Evolutionary conservation across 1,140 invertebrate species (phyloP).

Genomic region (Drosophila bocki): DNA sequence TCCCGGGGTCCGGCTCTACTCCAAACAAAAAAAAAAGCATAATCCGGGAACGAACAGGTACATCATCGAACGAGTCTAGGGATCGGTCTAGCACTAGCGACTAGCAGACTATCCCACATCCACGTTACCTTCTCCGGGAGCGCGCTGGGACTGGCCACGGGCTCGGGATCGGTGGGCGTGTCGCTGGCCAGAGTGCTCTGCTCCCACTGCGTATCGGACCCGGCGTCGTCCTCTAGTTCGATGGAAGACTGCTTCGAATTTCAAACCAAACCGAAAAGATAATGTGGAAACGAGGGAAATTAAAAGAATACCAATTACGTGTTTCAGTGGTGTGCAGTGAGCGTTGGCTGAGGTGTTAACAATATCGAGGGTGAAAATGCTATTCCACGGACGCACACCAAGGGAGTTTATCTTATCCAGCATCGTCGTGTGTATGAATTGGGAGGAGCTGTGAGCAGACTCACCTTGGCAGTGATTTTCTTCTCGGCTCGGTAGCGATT

Average conservation of each 20-base stretch:
- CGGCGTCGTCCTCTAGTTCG: conserved; percentile 64
- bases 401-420: conserved; percentile 12
- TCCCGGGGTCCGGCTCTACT: neutral
- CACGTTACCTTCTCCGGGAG: conserved; percentile 63
- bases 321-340: conserved; percentile 29
- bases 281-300: conserved; percentile 45
- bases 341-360: conserved; percentile 23
- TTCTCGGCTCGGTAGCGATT: conserved; percentile 84
- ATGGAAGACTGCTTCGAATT: conserved; percentile 62
- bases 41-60: conserved; percentile 37
- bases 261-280: conserved; percentile 33
- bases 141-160: conserved; percentile 41
- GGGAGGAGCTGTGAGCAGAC: conserved; percentile 10
- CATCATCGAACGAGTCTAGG: conserved; percentile 6
- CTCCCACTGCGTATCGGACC: conserved; percentile 61
- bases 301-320: conserved; percentile 37
- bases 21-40: conserved; percentile 16
- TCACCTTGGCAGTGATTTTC: conserved; percentile 85
- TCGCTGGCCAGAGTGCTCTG: conserved; percentile 69
- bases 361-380: conserved; percentile 42
- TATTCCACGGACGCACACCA: conserved; percentile 38
- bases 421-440: conserved; percentile 26
- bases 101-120: conserved; percentile 22
- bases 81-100: conserved; percentile 18
- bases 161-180: conserved; percentile 68